Evolutionary conservation across 2,888 invertebrate species (phyloP).

Genomic region (Scaptomyza parva): DNA sequence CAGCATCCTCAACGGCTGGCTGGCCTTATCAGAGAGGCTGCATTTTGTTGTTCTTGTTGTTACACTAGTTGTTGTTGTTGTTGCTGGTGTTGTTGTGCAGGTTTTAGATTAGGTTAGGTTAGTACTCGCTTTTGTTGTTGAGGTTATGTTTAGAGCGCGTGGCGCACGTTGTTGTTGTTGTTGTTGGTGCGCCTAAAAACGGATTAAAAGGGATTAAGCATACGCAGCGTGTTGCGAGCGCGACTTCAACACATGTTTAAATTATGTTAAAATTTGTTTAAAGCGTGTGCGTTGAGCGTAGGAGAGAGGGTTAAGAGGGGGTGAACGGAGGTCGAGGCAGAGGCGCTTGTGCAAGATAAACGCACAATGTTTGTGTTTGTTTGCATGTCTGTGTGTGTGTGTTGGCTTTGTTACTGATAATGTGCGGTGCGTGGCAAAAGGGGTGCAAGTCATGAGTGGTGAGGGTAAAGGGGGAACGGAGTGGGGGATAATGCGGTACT

Average conservation of each 20-base stretch:
- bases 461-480: not conserved
- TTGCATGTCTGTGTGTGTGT: constrained; percentile 16
- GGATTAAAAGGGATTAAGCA: constrained; percentile 76
- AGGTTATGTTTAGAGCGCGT: constrained; percentile 62
- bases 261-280: constrained; percentile 79
- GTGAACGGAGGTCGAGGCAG: not conserved
- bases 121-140: constrained; percentile 67
- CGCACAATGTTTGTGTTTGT: constrained; percentile 18
- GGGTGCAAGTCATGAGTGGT: not conserved
- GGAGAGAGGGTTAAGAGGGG: not conserved
- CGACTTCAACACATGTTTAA: constrained; percentile 75
- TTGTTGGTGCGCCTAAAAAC: constrained; percentile 66
- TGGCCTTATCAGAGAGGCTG: constrained; percentile 67
- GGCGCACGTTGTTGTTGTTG: constrained; percentile 52
- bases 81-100: constrained; percentile 48
- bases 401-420: constrained; percentile 71
- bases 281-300: constrained; percentile 36
- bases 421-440: constrained; percentile 26
- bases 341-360: constrained; percentile 33
- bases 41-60: constrained; percentile 46
- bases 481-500: constrained; percentile 3
- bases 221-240: constrained; percentile 73
- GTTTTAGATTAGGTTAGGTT: constrained; percentile 57
- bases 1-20: constrained; percentile 9
- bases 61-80: constrained; percentile 12